A percentile compares a stretch with the other conserved stretches of the same genome.
Evolutionary conservation across 2,797 vertebrate genomes (phyloP).

Genomic region (Pseudochirops corinnae): DNA sequence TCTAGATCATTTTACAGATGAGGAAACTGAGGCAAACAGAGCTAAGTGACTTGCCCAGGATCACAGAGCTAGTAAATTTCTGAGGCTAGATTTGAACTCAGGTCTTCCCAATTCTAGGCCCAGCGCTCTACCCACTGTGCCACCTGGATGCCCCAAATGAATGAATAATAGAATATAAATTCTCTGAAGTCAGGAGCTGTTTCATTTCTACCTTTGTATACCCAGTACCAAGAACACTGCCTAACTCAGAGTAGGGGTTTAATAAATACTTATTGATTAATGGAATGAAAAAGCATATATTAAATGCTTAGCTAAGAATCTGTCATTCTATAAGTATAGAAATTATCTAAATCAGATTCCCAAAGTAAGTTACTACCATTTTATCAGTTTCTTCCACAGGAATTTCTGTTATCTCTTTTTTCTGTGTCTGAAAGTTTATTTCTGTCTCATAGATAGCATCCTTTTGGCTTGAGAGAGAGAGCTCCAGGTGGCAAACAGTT

Average conservation of each 20-base stretch:
- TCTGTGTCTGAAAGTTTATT: slow-evolving; percentile 43
- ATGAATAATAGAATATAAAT: background rate
- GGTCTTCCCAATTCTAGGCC: too few species aligned
- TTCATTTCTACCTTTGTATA: background rate
- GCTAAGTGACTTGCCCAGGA: background rate
- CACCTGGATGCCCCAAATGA: background rate
- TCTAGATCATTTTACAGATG: background rate
- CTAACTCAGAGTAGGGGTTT: background rate
- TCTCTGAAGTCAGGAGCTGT: background rate
- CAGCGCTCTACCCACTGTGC: too few species aligned
- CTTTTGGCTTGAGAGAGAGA: background rate
- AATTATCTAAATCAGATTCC: background rate
- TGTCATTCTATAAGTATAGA: background rate
- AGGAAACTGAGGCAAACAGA: background rate
- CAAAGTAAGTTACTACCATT: background rate
- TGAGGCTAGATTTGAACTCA: background rate
- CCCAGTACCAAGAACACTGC: background rate
- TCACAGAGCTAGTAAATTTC: background rate
- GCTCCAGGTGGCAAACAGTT: slow-evolving; percentile 7
- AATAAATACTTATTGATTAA: background rate
- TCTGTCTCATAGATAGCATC: background rate
- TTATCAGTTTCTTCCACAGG: background rate
- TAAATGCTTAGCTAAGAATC: background rate
- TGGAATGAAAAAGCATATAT: background rate
- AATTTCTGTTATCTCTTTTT: background rate